These are phyloP conservation scores for Sandelia bainsii DNA, from an alignment of 2,797 vertebrate genomes.

Conservation along the genomic window DNA sequence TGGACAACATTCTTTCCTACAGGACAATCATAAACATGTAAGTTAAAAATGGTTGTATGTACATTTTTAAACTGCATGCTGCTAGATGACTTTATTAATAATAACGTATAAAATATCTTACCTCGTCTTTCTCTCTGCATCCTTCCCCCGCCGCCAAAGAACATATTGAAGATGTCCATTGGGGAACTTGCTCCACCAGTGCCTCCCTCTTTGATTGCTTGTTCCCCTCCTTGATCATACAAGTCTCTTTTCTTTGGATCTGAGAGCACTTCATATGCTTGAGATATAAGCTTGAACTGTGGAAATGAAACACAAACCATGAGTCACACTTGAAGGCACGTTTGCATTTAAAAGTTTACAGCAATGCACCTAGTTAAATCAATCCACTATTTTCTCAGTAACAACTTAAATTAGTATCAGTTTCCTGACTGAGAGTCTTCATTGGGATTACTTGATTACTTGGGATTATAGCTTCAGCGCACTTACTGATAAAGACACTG, in stretches of 20 bases:
- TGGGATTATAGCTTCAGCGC: not conserved
- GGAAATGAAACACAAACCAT: constrained; percentile 15
- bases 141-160: constrained; percentile 96
- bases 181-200: constrained; percentile 89
- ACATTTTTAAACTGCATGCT: not conserved
- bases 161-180: constrained; percentile 99
- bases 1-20: constrained; percentile 95
- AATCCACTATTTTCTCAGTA: not conserved
- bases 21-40: not conserved
- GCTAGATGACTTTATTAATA: not conserved
- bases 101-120: constrained; percentile 60
- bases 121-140: constrained; percentile 96
- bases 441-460: too few species aligned
- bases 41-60: not conserved
- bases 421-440: not conserved
- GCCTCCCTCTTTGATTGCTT: constrained; percentile 98
- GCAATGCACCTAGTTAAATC: not conserved
- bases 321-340: not conserved
- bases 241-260: constrained; percentile 95
- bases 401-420: not conserved
- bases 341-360: not conserved
- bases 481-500: not conserved
- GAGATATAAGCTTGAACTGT: constrained; percentile 98
- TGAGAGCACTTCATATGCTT: constrained; percentile 97
- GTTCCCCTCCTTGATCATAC: constrained; percentile 98